These are phyloP conservation scores for Apodemus speciosus DNA, from an alignment of 2,113 vertebrate species.

Conservation along the genomic window DNA sequence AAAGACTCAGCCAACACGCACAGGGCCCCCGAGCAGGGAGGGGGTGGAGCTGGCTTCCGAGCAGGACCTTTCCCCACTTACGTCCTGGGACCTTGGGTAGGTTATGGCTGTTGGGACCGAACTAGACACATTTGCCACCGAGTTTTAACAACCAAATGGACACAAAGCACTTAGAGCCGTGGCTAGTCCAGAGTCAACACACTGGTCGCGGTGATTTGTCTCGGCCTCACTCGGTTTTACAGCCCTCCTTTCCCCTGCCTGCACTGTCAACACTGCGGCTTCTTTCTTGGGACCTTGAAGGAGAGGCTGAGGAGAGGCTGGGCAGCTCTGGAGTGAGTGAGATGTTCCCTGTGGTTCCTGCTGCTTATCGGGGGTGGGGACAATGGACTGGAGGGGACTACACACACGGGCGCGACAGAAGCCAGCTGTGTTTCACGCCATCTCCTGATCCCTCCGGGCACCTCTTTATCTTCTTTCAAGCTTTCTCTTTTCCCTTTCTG, in stretches of 20 bases:
- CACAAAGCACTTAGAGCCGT: neutral
- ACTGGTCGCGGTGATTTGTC: neutral
- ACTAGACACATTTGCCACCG: neutral
- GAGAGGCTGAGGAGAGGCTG: neutral
- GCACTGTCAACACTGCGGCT: neutral
- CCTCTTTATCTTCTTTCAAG: neutral
- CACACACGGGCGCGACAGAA: neutral
- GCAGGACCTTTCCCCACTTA: neutral
- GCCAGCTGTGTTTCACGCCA: neutral
- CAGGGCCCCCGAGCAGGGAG: neutral
- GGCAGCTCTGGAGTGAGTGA: neutral
- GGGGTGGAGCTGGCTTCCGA: neutral
- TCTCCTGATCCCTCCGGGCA: neutral
- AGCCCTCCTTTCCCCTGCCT: neutral
- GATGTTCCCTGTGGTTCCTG: neutral
- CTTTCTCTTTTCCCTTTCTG: neutral
- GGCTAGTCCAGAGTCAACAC: neutral
- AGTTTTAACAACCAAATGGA: neutral
- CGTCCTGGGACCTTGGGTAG: neutral
- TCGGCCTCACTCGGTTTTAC: neutral
- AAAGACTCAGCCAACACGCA: neutral
- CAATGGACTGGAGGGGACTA: no score
- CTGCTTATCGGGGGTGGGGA: neutral
- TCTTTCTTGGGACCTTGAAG: neutral
- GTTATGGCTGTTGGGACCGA: neutral